phyloP scores from a whole-genome alignment of 2,888 invertebrate genomes.

The Plebejus anna region DNA sequence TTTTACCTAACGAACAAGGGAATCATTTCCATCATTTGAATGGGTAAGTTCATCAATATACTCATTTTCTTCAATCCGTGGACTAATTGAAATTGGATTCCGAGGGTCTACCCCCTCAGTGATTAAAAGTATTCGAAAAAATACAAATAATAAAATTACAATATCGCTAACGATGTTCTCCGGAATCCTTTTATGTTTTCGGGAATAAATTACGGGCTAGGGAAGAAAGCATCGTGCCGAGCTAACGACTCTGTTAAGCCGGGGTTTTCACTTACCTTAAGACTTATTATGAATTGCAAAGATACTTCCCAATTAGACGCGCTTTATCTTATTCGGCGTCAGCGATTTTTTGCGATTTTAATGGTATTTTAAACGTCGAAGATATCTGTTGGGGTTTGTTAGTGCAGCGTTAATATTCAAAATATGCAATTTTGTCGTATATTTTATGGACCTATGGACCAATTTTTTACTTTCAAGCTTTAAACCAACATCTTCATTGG shows the following conservation, averaged over 20 bases:
- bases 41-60: constrained; percentile 66
- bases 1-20: neutral
- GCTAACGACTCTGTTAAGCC: constrained; percentile 62
- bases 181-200: constrained; percentile 78
- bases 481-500: neutral
- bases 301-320: constrained; percentile 30
- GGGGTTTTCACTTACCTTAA: constrained; percentile 47
- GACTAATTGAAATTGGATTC: constrained; percentile 80
- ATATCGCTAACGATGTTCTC: constrained; percentile 77
- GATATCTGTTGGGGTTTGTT: neutral
- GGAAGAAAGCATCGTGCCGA: constrained; percentile 58
- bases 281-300: constrained; percentile 46
- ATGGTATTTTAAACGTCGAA: neutral
- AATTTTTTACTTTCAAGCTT: neutral
- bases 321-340: constrained; percentile 15
- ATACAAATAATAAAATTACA: constrained; percentile 81
- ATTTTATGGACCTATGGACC: neutral
- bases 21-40: constrained; percentile 55
- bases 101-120: constrained; percentile 59
- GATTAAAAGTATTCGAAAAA: constrained; percentile 80
- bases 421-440: neutral
- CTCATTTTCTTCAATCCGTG: constrained; percentile 71
- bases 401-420: constrained; percentile 3
- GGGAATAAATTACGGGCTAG: constrained; percentile 73
- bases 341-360: constrained; percentile 9